Percentiles rank a stretch among this genome's conserved stretches.
Evolutionary conservation across 2,113 vertebrate species (phyloP).

Genomic region (Rhabdornis inornatus): DNA sequence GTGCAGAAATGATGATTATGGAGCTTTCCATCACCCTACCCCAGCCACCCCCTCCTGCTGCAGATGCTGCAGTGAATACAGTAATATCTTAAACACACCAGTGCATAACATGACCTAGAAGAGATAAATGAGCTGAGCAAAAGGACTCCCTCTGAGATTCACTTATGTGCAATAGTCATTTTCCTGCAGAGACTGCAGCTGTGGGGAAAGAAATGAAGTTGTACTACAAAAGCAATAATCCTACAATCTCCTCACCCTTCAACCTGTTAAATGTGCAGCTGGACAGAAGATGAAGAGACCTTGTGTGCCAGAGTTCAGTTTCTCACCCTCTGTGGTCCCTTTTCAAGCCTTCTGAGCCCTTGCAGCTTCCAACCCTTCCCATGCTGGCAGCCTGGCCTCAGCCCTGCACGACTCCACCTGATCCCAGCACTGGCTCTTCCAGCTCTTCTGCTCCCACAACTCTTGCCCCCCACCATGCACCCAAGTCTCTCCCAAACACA

Average conservation of each 20-base stretch:
- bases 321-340: background rate
- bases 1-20: background rate
- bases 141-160: background rate
- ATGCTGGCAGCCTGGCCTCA: rapidly evolving
- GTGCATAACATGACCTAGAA: background rate
- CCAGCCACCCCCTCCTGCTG: background rate
- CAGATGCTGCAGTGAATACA: background rate
- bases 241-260: background rate
- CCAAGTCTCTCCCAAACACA: rapidly evolving
- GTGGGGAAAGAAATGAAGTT: background rate
- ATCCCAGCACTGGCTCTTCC: background rate
- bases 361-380: background rate
- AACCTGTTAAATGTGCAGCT: background rate
- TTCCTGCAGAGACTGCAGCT: background rate
- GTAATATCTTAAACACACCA: background rate
- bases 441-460: background rate
- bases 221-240: background rate
- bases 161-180: rapidly evolving
- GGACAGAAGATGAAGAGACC: background rate
- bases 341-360: background rate
- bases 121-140: background rate
- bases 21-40: background rate
- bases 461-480: rapidly evolving
- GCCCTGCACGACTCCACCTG: rapidly evolving
- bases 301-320: background rate